Base-by-base conservation (phyloP, 2,113 vertebrate genomes). In the Trichomycterus rosablanca region DNA sequence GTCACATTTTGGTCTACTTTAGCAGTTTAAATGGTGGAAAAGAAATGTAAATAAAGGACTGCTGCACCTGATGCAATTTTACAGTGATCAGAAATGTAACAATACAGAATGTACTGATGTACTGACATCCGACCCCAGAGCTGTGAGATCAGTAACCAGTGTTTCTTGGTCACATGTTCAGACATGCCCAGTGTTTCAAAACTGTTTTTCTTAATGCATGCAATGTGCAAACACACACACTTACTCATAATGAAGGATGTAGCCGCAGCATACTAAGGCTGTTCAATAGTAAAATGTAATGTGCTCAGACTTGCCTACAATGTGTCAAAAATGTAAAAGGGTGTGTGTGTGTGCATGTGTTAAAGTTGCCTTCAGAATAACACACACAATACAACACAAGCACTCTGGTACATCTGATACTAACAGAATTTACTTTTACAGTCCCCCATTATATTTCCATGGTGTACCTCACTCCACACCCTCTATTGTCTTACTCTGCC, bases 111-210 rank as follows among this genome's bases (percentile, higher is more conserved):
- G 23, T 34, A 7, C 34, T 6, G 18, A 54, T 24, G 7, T 23
- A 11, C 37, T 45, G 35, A 45, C 20, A 46, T 39, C 22, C 44
- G 11, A 35, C 18, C 52, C 32, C 40, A 23, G n/a, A 14, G 11
- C 24, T 56, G 42, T 19, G 24, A 5, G 23, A 16, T 28, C 44
- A 56, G 43, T 24, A 65, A 46, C 52, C 52, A 48, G 62, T 48
- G 51, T 46, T 32, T 26, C 52, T 45, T 65, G 51, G 37, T 37
- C 40, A 56, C 62, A 39, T 19, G 62, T 39, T 48, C 5, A 20
- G 15, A 40, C 62, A 48, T 65, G 62, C 48, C 43, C 32, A 37
- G 32, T 10, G n/a, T 65, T 65, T 56, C 52, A 56, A 56, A 65
- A 48, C 22, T 63, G 19, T 20, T 44, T 62, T 45, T 40, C 22